Evolutionary conservation across 2,113 vertebrate species (phyloP), one percentile per base, ranked within the genome.

Genomic region (Dascyllus trimaculatus): DNA sequence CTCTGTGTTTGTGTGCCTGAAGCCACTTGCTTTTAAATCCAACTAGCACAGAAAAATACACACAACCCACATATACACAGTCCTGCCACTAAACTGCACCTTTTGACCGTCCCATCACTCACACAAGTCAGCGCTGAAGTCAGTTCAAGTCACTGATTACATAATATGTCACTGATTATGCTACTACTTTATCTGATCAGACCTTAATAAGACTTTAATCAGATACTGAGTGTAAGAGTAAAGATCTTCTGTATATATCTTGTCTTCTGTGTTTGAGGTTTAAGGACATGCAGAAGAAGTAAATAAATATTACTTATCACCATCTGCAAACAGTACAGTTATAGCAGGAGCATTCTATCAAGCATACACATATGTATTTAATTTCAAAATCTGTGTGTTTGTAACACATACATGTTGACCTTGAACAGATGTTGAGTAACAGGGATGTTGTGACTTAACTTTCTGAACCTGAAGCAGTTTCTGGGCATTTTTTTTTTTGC

Each of bases 41-140:
- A 48, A 60, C 25, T 32, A 9, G 43, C 68, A 15, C 52, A 54
- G 52, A 25, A 11, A 54, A 54, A 2, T 11, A 25, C 21, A 54
- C 11, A 75, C 32, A 35, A 35, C 32, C 8, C 32, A 25, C 29
- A 29, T 29, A 29, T 29, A 29, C 29, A 29, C 21, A 74, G 29
- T 43, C 21, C 22, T 0, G 0, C 51, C 32, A 24, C 6, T 29
- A 54, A 80, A 59, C 38, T n/a, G 61, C 13, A 67, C 17, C 46
- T 21, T 61, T 14, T 65, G 46, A 64, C 67, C 38, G 58, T 67
- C 80, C n/a, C n/a, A 29, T 61, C 40, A n/a, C 25, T 60, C n/a
- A 29, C 40, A 58, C 14, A 63, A 26, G 51, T 51, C 40, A 43
- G 5, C 17, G 35, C 32, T 5, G 10, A 58, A 49, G 53, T 59